These are phyloP conservation scores for Macrochelys suwanniensis DNA, from an alignment of 2,797 vertebrate species.

Conservation along the genomic window DNA sequence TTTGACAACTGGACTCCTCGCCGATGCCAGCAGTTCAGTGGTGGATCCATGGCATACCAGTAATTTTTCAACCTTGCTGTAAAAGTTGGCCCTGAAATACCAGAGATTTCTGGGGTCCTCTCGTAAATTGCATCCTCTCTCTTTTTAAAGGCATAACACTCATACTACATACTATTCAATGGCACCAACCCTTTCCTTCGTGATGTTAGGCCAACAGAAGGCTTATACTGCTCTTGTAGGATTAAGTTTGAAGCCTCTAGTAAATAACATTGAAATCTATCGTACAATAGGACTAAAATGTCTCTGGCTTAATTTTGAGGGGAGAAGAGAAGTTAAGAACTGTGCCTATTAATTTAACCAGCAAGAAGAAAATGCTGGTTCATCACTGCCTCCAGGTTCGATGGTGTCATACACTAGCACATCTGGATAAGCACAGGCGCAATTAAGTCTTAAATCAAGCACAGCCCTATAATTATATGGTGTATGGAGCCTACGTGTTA, in stretches of 20 bases:
- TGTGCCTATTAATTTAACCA: conserved; percentile 44
- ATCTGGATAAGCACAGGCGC: conserved; percentile 25
- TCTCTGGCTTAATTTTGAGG: conserved; percentile 29
- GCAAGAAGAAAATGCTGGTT: conserved; percentile 12
- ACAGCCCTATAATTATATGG: conserved; percentile 33
- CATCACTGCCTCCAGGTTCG: neutral
- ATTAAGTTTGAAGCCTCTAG: conserved; percentile 72
- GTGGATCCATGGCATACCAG: neutral
- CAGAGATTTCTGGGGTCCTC: neutral
- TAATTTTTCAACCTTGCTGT: neutral
- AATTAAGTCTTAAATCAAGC: conserved; percentile 38
- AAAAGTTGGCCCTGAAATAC: neutral
- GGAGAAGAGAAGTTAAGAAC: conserved; percentile 58
- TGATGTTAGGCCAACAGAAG: conserved; percentile 58
- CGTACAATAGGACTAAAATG: conserved; percentile 52
- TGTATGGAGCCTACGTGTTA: conserved; percentile 32
- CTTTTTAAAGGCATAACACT: neutral
- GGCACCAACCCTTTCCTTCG: conserved; percentile 49
- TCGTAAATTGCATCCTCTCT: fast-evolving
- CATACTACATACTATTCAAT: conserved; percentile 29
- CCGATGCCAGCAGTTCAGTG: neutral
- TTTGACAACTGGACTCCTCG: neutral
- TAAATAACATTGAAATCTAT: conserved; percentile 74
- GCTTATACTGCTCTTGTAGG: conserved; percentile 75
- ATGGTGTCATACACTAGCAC: neutral